Evolutionary conservation across 2,113 vertebrate species (phyloP), one percentile per base, ranked within the genome.

Genomic region (Hirundichthys speculiger): DNA sequence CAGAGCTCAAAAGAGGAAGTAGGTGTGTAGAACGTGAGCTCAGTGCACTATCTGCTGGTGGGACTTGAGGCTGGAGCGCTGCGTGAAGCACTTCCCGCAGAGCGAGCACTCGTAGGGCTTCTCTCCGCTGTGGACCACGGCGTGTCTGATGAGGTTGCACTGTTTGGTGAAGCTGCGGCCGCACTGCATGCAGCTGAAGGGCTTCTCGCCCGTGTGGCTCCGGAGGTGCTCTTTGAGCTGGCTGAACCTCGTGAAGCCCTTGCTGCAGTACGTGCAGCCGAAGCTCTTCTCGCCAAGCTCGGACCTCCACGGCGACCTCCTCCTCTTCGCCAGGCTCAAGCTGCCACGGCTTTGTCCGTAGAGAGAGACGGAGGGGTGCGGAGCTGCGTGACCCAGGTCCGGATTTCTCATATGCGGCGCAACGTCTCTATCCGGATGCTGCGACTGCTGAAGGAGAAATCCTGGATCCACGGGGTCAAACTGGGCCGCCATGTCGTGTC

Each of bases 81-180:
- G 90, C 0, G 89, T 91, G 79, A 92, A 92, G 67, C 87, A 84
- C 63, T 91, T 92, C 50, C 89, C 90, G 0, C 90, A 91, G 69
- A 85, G 62, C 13, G 60, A 40, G 64, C 90, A 92, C 50, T 76
- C 61, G 49, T 80, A 82, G 3, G 91, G 91, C 30, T 90, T 89
- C 83, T 92, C 86, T 0, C 86, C 84, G 48, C 86, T 89, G 88
- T 90, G 88, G 39, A 91, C 90, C 64, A 88, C 88, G 0, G 86
- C 90, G 18, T 92, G 91, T 2, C 90, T 42, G 42, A 89, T 86
- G 16, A 91, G 88, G 69, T 92, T 92, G 60, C 88, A 91, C 74
- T 91, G 88, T 46, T 91, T 91, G 78, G 91, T 90, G 83, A 92
- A 92, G 64, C 88, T 88, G 46, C 88, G 63, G 2, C 90, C 89